Base-by-base conservation (phyloP, 2,888 invertebrate species). In the Meiosimyza decipiens region DNA sequence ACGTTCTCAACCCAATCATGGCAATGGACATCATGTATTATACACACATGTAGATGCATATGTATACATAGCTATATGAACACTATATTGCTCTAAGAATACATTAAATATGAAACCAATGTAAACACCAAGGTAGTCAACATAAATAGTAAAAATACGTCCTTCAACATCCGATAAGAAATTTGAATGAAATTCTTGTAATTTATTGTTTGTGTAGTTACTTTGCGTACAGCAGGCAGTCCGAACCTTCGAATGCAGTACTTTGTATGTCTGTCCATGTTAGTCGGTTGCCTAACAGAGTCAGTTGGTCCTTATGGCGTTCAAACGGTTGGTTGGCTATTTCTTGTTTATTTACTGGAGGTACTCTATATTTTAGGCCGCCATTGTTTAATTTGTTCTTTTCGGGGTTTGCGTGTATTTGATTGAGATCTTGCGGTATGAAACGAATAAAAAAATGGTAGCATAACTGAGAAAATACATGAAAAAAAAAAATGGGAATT, bases 371-470 rank as follows among this genome's bases (percentile, higher is more conserved):
- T 68, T 68, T 68, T 68, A 15, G 59, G 50, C 68, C 68, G 50
- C 49, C 68, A 57, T 22, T 70, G 54, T 63, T 62, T 62, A 70
- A 62, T 70, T 70, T 63, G 63, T 52, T 47, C 54, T 70, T 70
- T 70, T 70, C 63, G 52, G 62, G 65, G 75, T 71, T 79, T 77
- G 79, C 79, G 78, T 79, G 79, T 75, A 47, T 64, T 73, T 74
- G 79, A 77, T 79, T 78, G 77, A 74, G 76, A 74, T 76, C 75
- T 75, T 73, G 68, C 73, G 72, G 75, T 73, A 40, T 73, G 72
- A 71, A 63, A 63, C 68, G 47, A 60, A 54, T 64, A 74, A 54
- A 68, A 68, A 62, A 65, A 74, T 55, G 65, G 50, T 54, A 71
- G 13, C 18, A 33, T 9, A 28, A 60, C 40, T 28, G 52, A 65